phyloP scores from a whole-genome alignment of 2,113 vertebrate species.

The Chlorocebus sabaeus region DNA sequence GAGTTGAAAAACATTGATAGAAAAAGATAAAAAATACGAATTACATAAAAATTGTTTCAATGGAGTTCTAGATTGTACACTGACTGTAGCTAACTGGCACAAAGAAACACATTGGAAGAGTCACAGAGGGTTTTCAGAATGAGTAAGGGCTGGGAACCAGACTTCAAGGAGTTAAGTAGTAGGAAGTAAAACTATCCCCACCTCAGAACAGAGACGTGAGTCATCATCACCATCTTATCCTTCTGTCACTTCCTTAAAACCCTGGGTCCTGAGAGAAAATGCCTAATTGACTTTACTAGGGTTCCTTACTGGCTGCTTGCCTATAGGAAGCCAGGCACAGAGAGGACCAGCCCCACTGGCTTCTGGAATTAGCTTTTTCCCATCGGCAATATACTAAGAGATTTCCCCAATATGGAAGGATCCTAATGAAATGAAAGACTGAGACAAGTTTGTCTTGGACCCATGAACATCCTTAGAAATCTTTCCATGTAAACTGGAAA shows the following conservation, averaged over 20 bases:
- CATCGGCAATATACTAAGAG: background rate
- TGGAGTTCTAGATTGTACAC: background rate
- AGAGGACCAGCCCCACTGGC: background rate
- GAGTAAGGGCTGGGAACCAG: background rate
- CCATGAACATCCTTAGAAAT: background rate
- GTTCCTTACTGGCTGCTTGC: background rate
- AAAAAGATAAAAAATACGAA: background rate
- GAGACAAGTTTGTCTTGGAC: background rate
- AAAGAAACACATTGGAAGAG: background rate
- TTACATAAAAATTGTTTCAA: background rate
- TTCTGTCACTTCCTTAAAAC: background rate
- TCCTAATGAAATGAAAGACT: background rate
- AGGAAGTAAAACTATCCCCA: background rate
- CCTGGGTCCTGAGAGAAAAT: background rate
- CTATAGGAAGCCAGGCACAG: background rate
- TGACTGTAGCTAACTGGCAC: background rate
- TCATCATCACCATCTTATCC: background rate
- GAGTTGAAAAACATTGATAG: background rate
- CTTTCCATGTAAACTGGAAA: background rate
- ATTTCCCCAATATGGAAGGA: background rate
- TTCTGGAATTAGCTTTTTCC: background rate
- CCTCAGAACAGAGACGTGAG: background rate
- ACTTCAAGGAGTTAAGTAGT: background rate
- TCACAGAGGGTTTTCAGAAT: background rate
- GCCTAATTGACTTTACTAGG: background rate